Percentiles rank a stretch among this genome's conserved stretches.
Conservation (phyloP, 2,888 invertebrate genomes). For the Agriopis aurantiaria region DNA sequence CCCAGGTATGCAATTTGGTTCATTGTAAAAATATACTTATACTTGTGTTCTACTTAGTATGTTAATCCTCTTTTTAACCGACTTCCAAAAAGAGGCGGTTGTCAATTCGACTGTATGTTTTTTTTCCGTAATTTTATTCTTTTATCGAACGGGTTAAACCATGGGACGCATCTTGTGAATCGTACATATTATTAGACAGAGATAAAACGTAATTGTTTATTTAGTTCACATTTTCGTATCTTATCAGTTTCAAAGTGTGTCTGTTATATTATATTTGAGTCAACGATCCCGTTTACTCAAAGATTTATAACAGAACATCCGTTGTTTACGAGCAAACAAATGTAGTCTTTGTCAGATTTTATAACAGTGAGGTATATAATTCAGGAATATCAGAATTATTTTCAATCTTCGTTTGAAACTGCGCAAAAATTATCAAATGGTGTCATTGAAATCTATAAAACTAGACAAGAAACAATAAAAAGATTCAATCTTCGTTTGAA, state of each 20-base stretch:
- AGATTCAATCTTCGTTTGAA: no score
- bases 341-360: neutral
- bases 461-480: neutral
- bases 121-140: neutral
- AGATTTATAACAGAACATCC: neutral
- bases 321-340: neutral
- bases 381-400: neutral
- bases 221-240: neutral
- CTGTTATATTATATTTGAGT: no score
- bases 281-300: neutral
- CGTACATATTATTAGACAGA: neutral
- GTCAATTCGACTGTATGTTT: no score
- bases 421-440: neutral
- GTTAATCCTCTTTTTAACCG: no score
- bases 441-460: neutral
- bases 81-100: no score
- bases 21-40: no score
- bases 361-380: neutral
- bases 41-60: no score
- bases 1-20: no score
- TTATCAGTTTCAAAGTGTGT: slow-evolving; percentile 3
- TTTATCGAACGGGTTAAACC: neutral
- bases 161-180: neutral
- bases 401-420: slow-evolving; percentile 4
- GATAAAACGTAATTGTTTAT: slow-evolving; percentile 1